phyloP scores from a whole-genome alignment of 2,888 invertebrate species.

The Sphaeridia pumilis region DNA sequence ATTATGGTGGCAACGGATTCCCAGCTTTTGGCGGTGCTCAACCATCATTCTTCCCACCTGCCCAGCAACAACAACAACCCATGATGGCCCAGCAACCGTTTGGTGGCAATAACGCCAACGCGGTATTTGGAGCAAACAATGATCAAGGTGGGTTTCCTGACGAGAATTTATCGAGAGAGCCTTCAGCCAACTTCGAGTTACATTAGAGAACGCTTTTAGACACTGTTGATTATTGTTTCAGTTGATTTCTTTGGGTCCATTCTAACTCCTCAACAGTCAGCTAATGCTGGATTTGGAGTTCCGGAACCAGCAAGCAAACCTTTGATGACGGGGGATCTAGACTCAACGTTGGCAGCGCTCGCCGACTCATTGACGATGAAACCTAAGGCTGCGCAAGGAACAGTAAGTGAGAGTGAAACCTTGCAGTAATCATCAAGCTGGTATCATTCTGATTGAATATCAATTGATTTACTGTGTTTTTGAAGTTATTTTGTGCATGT shows the following conservation, averaged over 20 bases:
- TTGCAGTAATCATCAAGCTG: not conserved
- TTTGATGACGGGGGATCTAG: conserved; percentile 82
- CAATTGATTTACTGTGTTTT: not conserved
- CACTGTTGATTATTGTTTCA: conserved; percentile 36
- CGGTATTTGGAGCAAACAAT: conserved; percentile 33
- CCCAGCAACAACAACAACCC: conserved; percentile 33
- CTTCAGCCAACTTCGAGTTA: not conserved
- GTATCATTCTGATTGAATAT: not conserved
- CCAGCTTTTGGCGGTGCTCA: conserved; percentile 12
- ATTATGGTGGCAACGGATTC: conserved; percentile 32
- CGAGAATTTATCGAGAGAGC: not conserved
- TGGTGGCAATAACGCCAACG: conserved; percentile 35
- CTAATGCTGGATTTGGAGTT: conserved; percentile 28
- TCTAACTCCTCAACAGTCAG: conserved; percentile 48
- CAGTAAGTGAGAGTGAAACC: conserved; percentile 17
- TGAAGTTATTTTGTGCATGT: not conserved
- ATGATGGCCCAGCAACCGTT: conserved; percentile 37
- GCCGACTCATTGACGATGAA: conserved; percentile 87
- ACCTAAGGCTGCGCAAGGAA: conserved; percentile 31
- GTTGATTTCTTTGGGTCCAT: conserved; percentile 64
- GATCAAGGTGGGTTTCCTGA: conserved; percentile 29
- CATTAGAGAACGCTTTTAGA: not conserved
- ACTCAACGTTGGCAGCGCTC: conserved; percentile 81
- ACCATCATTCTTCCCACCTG: conserved; percentile 13
- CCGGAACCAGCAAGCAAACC: conserved; percentile 45